A percentile compares a stretch with the other conserved stretches of the same genome.
phyloP scores from a whole-genome alignment of 2,113 vertebrate species.

The Cricetomys ansorgei region DNA sequence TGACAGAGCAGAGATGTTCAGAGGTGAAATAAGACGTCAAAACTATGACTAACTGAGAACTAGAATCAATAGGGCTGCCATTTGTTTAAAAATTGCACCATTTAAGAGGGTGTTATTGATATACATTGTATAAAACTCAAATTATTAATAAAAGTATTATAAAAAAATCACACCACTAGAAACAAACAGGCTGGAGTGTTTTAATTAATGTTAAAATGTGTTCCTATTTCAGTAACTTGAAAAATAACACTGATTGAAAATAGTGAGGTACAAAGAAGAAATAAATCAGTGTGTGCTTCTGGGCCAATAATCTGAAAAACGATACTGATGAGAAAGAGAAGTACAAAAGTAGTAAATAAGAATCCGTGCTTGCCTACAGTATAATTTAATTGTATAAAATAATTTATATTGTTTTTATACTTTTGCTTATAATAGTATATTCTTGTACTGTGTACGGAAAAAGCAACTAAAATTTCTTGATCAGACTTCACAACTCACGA shows the following conservation, averaged over 20 bases:
- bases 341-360: neutral
- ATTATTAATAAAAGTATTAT: no score
- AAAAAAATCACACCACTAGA: neutral
- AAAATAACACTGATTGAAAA: conserved; percentile 39
- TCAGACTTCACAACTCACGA: neutral
- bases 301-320: neutral
- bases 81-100: neutral
- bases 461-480: conserved; percentile 26
- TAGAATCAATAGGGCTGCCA: neutral
- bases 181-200: neutral
- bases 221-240: neutral
- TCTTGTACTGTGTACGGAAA: neutral
- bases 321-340: neutral
- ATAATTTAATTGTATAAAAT: conserved; percentile 37
- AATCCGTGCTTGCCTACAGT: neutral
- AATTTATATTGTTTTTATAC: neutral
- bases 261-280: neutral
- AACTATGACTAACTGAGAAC: neutral
- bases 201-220: neutral
- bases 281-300: neutral
- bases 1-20: neutral
- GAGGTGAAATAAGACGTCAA: neutral
- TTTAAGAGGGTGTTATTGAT: no score
- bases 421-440: neutral
- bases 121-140: no score